phyloP scores from a whole-genome alignment of 2,888 invertebrate species.

The Sphinx pinastri region DNA sequence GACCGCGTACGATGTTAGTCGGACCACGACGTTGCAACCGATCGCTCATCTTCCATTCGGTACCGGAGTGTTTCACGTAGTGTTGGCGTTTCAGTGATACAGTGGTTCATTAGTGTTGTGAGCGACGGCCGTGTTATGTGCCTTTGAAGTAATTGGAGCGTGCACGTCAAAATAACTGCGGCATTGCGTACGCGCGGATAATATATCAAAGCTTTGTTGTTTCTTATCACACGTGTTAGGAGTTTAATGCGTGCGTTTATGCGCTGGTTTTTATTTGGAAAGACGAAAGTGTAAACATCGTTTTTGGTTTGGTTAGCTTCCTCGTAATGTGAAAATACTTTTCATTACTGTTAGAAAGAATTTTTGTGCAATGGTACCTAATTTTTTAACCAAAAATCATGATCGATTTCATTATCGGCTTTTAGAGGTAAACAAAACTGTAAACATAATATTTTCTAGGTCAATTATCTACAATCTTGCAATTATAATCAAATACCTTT shows the following conservation, averaged over 20 bases:
- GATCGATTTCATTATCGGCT: too few species aligned
- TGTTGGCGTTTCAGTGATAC: conserved; percentile 18
- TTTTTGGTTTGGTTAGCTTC: not conserved
- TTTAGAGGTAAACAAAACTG: too few species aligned
- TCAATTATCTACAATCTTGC: too few species aligned
- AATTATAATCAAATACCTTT: too few species aligned
- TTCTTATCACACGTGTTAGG: conserved; percentile 23
- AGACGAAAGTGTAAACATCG: not conserved
- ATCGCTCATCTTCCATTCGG: conserved; percentile 26
- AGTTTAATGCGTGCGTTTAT: conserved; percentile 8
- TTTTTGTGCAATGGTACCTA: too few species aligned
- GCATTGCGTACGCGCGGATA: conserved; percentile 39
- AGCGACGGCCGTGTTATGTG: conserved; percentile 39
- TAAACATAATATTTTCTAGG: too few species aligned
- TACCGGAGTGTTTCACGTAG: conserved; percentile 18
- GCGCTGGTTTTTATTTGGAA: conserved; percentile 22
- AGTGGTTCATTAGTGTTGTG: conserved; percentile 27
- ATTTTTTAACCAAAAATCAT: too few species aligned
- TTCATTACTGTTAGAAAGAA: too few species aligned
- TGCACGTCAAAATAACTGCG: conserved; percentile 57
- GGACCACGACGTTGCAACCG: conserved; percentile 44
- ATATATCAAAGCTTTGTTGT: conserved; percentile 21
- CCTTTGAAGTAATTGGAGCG: conserved; percentile 63
- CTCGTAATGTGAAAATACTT: not conserved
- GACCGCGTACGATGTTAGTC: conserved; percentile 67